Evolutionary conservation across 2,888 invertebrate genomes (phyloP).

Genomic region (Lasius fuliginosus): DNA sequence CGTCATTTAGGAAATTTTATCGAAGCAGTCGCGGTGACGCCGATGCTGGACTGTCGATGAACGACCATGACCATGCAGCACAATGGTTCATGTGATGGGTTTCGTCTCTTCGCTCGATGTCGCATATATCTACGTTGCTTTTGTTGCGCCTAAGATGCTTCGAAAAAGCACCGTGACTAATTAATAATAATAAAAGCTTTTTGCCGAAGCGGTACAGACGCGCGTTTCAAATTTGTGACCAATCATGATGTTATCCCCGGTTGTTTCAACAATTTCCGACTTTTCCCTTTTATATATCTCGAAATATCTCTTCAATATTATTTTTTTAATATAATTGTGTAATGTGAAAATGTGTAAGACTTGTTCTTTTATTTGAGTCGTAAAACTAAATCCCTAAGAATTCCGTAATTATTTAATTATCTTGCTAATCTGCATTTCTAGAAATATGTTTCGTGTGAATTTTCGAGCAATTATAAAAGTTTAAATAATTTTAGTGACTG

Average conservation of each 20-base stretch:
- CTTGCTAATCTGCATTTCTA: background rate
- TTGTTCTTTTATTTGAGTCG: background rate
- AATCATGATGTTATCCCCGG: slow-evolving; percentile 54
- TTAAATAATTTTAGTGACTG: background rate
- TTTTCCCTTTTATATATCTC: background rate
- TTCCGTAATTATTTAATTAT: background rate
- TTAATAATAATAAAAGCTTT: slow-evolving; percentile 64
- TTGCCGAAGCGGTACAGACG: slow-evolving; percentile 33
- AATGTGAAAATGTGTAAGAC: background rate
- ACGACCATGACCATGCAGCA: slow-evolving; percentile 89
- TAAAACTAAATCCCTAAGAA: background rate
- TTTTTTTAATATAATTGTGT: background rate
- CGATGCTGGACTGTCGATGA: slow-evolving; percentile 87
- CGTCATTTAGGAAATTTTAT: slow-evolving; percentile 73
- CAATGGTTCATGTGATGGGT: slow-evolving; percentile 86
- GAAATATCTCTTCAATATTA: background rate
- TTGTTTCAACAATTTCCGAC: background rate
- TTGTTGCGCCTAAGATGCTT: slow-evolving; percentile 65
- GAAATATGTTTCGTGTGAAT: background rate
- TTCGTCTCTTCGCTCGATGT: slow-evolving; percentile 81
- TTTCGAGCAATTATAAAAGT: background rate
- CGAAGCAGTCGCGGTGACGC: slow-evolving; percentile 87
- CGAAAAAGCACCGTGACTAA: slow-evolving; percentile 74
- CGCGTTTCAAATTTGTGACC: slow-evolving; percentile 57
- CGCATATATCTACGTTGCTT: slow-evolving; percentile 66